Conservation (phyloP, 2,113 vertebrate genomes). For the Atractosteus spatula region DNA sequence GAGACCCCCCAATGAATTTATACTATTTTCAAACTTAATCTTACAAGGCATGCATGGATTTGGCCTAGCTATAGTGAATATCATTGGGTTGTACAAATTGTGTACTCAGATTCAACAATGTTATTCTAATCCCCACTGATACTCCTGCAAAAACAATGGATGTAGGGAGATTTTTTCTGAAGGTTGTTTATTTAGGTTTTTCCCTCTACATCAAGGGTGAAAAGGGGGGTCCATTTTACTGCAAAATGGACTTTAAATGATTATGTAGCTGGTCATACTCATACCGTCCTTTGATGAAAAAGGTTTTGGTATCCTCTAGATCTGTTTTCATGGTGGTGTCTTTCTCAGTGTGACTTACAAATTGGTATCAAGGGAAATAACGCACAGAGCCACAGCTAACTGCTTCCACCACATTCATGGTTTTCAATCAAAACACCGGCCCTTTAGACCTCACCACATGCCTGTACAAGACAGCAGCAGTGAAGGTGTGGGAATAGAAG, state of each 20-base stretch:
- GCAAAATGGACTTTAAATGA: neutral
- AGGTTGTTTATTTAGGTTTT: slow-evolving; percentile 22
- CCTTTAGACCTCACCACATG: neutral
- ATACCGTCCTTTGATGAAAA: neutral
- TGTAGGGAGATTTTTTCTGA: slow-evolving; percentile 36
- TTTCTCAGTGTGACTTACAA: slow-evolving; percentile 8
- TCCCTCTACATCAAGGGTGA: slow-evolving; percentile 26
- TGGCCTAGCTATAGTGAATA: slow-evolving; percentile 2
- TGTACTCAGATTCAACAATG: slow-evolving; percentile 20
- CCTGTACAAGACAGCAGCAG: neutral
- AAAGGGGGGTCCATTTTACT: neutral
- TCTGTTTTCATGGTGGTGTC: neutral
- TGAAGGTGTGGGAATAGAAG: neutral
- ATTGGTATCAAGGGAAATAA: slow-evolving; percentile 4
- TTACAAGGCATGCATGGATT: neutral
- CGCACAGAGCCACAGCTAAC: neutral
- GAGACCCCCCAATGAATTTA: neutral
- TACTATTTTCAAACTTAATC: slow-evolving; percentile 8
- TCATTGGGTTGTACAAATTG: slow-evolving; percentile 12
- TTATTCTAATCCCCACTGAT: slow-evolving; percentile 39
- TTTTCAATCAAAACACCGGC: neutral
- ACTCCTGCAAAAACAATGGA: slow-evolving; percentile 37
- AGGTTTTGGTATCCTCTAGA: neutral
- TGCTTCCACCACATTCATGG: neutral
- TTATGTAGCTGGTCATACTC: neutral